These are phyloP conservation scores for Phalacrocorax brasilianus DNA, from an alignment of 2,113 vertebrate genomes.

Conservation along the genomic window DNA sequence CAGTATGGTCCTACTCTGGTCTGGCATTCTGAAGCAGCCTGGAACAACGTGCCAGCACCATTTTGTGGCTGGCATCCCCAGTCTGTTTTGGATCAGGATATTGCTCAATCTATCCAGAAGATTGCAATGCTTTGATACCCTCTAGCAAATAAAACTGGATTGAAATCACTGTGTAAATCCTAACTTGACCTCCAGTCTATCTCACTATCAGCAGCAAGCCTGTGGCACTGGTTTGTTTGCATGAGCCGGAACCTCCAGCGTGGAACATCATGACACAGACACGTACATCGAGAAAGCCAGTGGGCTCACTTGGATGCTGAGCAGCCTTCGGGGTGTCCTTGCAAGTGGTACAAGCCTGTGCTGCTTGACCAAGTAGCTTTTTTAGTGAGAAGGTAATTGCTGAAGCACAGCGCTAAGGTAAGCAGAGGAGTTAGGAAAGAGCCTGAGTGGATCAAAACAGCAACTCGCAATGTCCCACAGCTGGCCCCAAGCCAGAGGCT, in stretches of 20 bases:
- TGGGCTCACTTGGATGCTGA: fast-evolving
- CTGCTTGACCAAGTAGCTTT: background rate
- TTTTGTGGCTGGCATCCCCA: background rate
- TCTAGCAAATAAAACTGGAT: background rate
- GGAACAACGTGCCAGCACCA: background rate
- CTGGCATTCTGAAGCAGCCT: background rate
- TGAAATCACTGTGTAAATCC: background rate
- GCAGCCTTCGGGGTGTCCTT: background rate
- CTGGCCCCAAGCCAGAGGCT: fast-evolving
- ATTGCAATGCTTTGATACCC: background rate
- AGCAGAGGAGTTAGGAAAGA: background rate
- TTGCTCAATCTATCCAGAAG: background rate
- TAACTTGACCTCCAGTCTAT: background rate
- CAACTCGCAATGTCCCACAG: background rate
- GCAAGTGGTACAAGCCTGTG: background rate
- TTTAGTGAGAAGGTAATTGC: background rate
- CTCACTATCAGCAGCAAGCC: background rate
- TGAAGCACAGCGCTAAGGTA: fast-evolving
- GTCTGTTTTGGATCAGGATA: background rate
- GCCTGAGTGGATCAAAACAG: background rate
- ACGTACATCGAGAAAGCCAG: fast-evolving
- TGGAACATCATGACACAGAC: background rate
- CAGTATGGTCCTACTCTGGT: background rate
- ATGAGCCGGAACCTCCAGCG: background rate
- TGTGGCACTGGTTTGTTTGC: background rate